These are phyloP conservation scores for Marmota monax DNA, from an alignment of 2,113 vertebrate genomes.

Conservation along the genomic window DNA sequence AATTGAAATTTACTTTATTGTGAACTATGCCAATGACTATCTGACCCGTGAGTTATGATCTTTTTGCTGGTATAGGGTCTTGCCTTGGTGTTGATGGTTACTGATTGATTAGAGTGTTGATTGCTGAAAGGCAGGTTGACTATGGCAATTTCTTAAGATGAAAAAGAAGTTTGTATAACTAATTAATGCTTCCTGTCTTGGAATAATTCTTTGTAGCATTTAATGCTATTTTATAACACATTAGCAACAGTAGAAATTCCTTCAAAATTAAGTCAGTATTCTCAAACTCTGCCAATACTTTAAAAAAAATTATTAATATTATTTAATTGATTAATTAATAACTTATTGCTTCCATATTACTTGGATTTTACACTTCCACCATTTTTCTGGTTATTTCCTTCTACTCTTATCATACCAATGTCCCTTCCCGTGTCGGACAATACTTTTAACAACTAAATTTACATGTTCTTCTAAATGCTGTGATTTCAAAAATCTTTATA, in stretches of 20 bases:
- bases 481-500: not conserved
- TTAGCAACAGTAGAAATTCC: not conserved
- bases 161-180: not conserved
- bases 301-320: conserved; percentile 58
- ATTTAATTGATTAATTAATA: conserved; percentile 31
- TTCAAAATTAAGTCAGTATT: not conserved
- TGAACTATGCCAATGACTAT: not conserved
- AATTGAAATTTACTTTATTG: not conserved
- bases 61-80: not conserved
- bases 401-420: not conserved
- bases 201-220: not conserved
- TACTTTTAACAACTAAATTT: too few species aligned
- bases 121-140: not conserved
- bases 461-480: too few species aligned
- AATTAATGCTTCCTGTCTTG: too few species aligned
- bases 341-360: not conserved
- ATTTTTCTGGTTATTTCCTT: conserved; percentile 31
- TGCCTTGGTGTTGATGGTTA: not conserved
- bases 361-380: conserved; percentile 46
- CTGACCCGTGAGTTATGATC: not conserved
- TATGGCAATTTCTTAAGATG: not conserved
- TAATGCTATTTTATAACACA: too few species aligned
- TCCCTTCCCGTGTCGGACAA: conserved; percentile 17
- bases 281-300: not conserved
- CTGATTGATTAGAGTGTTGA: not conserved